Evolutionary conservation across 2,113 vertebrate species (phyloP).

Genomic region (Apteryx mantelli): DNA sequence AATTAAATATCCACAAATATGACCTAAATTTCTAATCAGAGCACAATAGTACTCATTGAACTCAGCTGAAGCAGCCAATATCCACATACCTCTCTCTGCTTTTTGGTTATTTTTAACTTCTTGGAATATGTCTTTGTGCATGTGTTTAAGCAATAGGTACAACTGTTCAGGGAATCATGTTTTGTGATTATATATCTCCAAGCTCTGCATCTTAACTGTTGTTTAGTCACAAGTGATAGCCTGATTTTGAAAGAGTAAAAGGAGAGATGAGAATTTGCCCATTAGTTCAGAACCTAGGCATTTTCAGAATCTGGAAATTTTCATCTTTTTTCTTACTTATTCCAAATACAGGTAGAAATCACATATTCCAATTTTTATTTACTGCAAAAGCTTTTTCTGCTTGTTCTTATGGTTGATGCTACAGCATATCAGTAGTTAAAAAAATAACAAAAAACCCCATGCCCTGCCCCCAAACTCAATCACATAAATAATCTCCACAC

Average conservation of each 20-base stretch:
- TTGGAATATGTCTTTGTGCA: background rate
- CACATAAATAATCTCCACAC: background rate
- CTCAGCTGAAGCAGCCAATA: background rate
- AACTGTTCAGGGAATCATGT: background rate
- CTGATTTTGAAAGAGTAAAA: background rate
- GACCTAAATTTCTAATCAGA: background rate
- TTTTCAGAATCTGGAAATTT: background rate
- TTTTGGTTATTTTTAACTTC: background rate
- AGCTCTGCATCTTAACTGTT: background rate
- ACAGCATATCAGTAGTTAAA: background rate
- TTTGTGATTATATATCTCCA: background rate
- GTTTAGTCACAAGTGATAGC: background rate
- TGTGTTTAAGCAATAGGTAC: background rate
- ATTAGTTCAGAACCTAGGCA: background rate
- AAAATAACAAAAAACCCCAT: background rate
- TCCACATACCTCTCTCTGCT: background rate
- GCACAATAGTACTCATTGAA: background rate
- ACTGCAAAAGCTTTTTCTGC: background rate
- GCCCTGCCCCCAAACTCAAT: background rate
- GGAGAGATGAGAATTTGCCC: background rate
- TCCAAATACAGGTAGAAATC: background rate
- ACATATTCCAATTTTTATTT: background rate
- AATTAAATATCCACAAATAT: background rate
- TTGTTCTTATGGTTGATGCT: background rate
- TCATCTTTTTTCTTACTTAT: background rate